Base-by-base conservation (phyloP, 2,797 vertebrate species). In the Parauchenoglanis punctatus region DNA sequence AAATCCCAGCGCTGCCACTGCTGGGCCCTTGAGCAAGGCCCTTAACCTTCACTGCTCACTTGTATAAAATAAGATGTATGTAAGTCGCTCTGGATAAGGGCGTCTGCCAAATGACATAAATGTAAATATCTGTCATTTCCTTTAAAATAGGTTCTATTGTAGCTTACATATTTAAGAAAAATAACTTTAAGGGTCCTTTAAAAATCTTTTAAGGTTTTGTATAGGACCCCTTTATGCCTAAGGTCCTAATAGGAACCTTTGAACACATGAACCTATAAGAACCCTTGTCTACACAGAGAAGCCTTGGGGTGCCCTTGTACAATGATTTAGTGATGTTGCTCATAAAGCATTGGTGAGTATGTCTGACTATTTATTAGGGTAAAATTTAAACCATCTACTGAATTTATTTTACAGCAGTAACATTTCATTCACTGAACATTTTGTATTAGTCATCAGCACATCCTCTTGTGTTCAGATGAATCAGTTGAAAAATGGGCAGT, bases 401-500 rank as follows among this genome's bases (percentile, higher is more conserved):
- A 23, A 46, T 46, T 61, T 67, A 35, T 49, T 52, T 77, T 65
- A 46, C 17, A 8, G 5, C 25, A 23, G 25, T 31, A 52, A 82
- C 68, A 23, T 65, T 61, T 82, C 23, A 61, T 82, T 18, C 20
- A 20, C 0, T 46, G 28, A 73, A 15, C 7, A 25, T 68, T 76
- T 77, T 84, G 13, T 84, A 46, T 77, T 54, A 35, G 35, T 49
- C n/a, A 70, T 70, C 75, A 31, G 59, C 61, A 77, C 8, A 25
- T 18, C 49, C 28, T 54, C 46, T 61, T 7, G 0, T 87, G 17
- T 76, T n/a, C 28, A 76, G 59, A 61, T 65, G 40, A 81, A 72
- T 86, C 63, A 58, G 49, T 80, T 58, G 10, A 44, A 25, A 31
- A 68, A 23, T 25, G 59, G 75, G 59, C 72, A 83, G 59, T 82